A percentile compares a stretch with the other conserved stretches of the same genome.
Conservation (phyloP, 2,888 invertebrate species). For the Pyrocoelia pectoralis region DNA sequence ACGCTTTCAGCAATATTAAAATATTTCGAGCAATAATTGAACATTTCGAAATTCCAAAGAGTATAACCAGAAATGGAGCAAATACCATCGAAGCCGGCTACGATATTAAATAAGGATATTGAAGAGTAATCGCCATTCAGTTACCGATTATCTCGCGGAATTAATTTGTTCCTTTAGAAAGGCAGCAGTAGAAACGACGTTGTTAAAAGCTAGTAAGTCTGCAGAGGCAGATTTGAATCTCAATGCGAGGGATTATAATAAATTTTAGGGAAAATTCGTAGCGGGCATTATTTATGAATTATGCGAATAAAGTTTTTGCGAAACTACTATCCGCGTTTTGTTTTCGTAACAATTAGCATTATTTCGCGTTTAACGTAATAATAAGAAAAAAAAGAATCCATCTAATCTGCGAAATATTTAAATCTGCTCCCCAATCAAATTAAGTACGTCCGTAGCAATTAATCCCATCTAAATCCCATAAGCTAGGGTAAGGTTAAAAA, state of each 20-base stretch:
- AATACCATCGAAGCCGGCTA: conserved; percentile 20
- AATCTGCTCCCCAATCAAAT: not conserved
- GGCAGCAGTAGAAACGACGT: conserved; percentile 5
- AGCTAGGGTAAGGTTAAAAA: not conserved
- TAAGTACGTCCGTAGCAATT: conserved; percentile 1
- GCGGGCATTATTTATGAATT: conserved; percentile 21
- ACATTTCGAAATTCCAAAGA: conserved; percentile 26
- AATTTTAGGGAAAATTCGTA: conserved; percentile 11
- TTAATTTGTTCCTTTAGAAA: conserved; percentile 31
- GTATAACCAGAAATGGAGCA: conserved; percentile 23
- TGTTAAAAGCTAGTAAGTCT: conserved; percentile 18
- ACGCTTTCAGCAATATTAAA: conserved; percentile 23
- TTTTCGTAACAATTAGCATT: not conserved
- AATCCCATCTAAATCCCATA: not conserved
- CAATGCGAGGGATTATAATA: conserved; percentile 26
- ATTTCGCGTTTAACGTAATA: not conserved
- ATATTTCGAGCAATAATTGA: conserved; percentile 30
- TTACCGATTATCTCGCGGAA: conserved; percentile 31
- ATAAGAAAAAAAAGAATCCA: not conserved
- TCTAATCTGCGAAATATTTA: not conserved
- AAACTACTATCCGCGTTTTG: not conserved
- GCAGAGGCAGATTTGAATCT: conserved; percentile 24
- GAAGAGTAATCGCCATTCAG: conserved; percentile 36
- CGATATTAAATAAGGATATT: conserved; percentile 33
- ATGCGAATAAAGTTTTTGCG: conserved; percentile 3